These are phyloP conservation scores for Cyanoliseus patagonus DNA, from an alignment of 2,113 vertebrate genomes.

Conservation along the genomic window DNA sequence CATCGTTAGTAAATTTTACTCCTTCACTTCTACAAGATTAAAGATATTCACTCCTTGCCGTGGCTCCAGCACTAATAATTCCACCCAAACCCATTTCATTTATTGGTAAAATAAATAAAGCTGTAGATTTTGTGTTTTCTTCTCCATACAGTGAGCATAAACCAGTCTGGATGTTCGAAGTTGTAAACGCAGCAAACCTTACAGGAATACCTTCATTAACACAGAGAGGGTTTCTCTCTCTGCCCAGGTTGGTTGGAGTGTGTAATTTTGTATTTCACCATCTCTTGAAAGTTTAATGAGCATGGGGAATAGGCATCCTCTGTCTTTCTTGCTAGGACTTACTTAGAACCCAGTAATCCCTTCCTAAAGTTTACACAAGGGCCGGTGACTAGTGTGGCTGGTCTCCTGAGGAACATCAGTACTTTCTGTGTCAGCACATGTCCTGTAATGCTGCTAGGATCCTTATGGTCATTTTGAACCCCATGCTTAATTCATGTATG, in stretches of 20 bases:
- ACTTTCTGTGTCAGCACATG: not conserved
- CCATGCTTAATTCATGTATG: not conserved
- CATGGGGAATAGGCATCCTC: not conserved
- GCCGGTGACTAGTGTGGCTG: fast-evolving
- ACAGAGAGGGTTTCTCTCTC: not conserved
- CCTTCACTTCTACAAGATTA: not conserved
- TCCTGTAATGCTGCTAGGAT: not conserved
- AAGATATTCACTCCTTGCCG: not conserved
- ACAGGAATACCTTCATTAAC: not conserved
- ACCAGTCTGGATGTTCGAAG: not conserved
- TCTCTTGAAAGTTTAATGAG: not conserved
- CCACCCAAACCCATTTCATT: not conserved
- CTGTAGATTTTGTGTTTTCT: not conserved
- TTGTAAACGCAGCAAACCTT: not conserved
- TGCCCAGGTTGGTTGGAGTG: not conserved
- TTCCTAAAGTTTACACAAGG: not conserved
- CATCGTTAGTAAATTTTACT: not conserved
- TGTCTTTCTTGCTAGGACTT: not conserved
- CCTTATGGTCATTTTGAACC: not conserved
- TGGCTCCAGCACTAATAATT: not conserved
- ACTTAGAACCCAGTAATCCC: not conserved
- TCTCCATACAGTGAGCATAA: not conserved
- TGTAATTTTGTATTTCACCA: not conserved
- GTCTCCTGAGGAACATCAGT: not conserved
- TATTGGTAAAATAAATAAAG: not conserved